phyloP scores from a whole-genome alignment of 2,888 invertebrate species.

The Troglohyphantes excavatus region DNA sequence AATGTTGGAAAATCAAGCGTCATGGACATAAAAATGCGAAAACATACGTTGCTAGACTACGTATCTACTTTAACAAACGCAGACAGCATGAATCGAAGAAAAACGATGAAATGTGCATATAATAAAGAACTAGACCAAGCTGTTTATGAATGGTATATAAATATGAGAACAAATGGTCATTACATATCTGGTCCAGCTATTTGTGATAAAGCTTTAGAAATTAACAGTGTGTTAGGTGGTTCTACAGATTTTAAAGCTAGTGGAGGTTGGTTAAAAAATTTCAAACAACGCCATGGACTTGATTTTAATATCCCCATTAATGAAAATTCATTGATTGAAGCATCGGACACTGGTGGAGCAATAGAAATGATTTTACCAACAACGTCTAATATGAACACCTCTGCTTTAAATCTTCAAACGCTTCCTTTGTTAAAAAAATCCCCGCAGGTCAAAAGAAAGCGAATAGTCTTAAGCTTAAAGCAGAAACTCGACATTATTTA shows the following conservation, averaged over 20 bases:
- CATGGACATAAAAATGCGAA: conserved; percentile 32
- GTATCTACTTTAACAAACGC: conserved; percentile 20
- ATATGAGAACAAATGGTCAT: conserved; percentile 33
- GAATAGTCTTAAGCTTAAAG: conserved; percentile 41
- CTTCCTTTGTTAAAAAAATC: not conserved
- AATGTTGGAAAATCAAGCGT: conserved; percentile 61
- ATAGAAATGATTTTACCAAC: not conserved
- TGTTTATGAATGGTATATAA: conserved; percentile 66
- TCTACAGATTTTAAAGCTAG: conserved; percentile 78
- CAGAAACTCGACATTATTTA: conserved; percentile 55
- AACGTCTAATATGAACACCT: not conserved
- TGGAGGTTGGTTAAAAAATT: conserved; percentile 78
- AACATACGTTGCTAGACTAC: conserved; percentile 24
- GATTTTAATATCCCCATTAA: not conserved
- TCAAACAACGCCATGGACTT: conserved; percentile 72
- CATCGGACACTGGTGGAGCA: not conserved
- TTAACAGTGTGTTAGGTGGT: conserved; percentile 56
- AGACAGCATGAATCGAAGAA: conserved; percentile 32
- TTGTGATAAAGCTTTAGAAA: conserved; percentile 72
- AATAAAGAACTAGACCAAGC: conserved; percentile 66
- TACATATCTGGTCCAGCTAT: conserved; percentile 68
- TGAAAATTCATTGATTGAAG: not conserved
- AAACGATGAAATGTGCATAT: conserved; percentile 58
- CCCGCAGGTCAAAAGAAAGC: conserved; percentile 25
- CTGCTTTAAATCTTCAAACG: not conserved